Percentiles rank a stretch among this genome's conserved stretches.
Conservation (phyloP, 2,888 invertebrate species). For the Rhagium mordax region DNA sequence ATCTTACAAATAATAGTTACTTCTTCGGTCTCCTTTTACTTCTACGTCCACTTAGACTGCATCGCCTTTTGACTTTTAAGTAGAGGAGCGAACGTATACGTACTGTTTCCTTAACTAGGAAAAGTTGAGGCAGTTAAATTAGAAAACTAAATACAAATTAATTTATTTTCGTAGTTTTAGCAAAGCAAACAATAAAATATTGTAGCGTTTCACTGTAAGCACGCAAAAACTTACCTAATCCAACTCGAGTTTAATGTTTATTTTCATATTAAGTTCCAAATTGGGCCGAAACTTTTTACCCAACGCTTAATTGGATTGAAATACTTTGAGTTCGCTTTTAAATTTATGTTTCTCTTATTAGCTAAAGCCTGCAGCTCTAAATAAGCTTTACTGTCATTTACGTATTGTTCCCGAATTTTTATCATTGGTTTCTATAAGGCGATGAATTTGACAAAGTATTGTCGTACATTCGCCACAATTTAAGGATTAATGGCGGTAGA, state of each 20-base stretch:
- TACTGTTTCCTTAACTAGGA: background rate
- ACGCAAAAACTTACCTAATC: constrained; percentile 16
- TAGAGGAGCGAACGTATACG: background rate
- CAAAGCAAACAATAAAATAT: background rate
- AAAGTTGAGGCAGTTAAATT: constrained; percentile 16
- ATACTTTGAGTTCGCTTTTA: background rate
- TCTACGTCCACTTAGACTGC: too few relatives aligned
- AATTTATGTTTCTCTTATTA: background rate
- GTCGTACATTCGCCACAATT: too few relatives aligned
- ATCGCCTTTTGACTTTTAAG: too few relatives aligned
- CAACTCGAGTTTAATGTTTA: constrained; percentile 2
- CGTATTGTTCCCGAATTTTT: background rate
- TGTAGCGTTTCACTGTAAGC: background rate
- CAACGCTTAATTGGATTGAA: background rate
- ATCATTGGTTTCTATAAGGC: background rate
- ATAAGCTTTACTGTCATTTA: background rate
- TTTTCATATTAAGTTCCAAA: constrained; percentile 1
- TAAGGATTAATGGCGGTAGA: too few relatives aligned
- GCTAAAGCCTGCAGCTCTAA: background rate
- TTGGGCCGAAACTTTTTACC: background rate
- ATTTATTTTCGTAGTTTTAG: constrained; percentile 12
- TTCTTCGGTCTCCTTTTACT: too few relatives aligned
- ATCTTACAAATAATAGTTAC: too few relatives aligned
- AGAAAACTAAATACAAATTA: constrained; percentile 14
- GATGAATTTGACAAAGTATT: too few relatives aligned